These are phyloP conservation scores for Stenoptilia bipunctidactyla DNA, from an alignment of 2,888 invertebrate species.

Conservation along the genomic window DNA sequence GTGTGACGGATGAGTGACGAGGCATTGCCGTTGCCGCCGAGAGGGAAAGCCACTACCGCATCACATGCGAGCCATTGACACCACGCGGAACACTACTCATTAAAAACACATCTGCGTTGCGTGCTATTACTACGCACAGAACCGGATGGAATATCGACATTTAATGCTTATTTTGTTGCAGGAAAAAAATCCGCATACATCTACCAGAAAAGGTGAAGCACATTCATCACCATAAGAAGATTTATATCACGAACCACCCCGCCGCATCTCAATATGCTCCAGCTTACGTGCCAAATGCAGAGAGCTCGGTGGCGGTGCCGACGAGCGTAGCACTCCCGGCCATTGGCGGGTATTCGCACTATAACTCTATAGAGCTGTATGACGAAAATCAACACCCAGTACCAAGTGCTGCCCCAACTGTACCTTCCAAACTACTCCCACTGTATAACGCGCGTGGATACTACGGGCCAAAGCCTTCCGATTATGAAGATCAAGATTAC, in stretches of 20 bases:
- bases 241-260: conserved; percentile 64
- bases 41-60: conserved; percentile 52
- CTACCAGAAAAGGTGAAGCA: conserved; percentile 69
- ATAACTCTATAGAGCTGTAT: conserved; percentile 43
- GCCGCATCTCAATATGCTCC: conserved; percentile 60
- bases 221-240: conserved; percentile 67
- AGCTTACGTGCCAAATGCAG: conserved; percentile 52
- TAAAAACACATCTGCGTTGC: conserved; percentile 7
- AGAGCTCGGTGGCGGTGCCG: conserved; percentile 48
- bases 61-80: conserved; percentile 44
- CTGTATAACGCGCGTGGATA: conserved; percentile 58
- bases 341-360: conserved; percentile 36
- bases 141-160: conserved; percentile 15
- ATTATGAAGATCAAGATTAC: conserved; percentile 47
- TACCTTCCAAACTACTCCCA: conserved; percentile 51
- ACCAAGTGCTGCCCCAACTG: conserved; percentile 25
- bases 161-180: conserved; percentile 50
- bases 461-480: conserved; percentile 50
- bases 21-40: conserved; percentile 19
- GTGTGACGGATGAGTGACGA: conserved; percentile 25
- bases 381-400: conserved; percentile 36
- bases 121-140: conserved; percentile 8
- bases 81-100: conserved; percentile 39
- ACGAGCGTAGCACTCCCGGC: conserved; percentile 42
- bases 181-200: conserved; percentile 70